A percentile compares a stretch with the other conserved stretches of the same genome.
Evolutionary conservation across 1,140 invertebrate genomes (phyloP).

Genomic region (Amphibalanus amphitrite): DNA sequence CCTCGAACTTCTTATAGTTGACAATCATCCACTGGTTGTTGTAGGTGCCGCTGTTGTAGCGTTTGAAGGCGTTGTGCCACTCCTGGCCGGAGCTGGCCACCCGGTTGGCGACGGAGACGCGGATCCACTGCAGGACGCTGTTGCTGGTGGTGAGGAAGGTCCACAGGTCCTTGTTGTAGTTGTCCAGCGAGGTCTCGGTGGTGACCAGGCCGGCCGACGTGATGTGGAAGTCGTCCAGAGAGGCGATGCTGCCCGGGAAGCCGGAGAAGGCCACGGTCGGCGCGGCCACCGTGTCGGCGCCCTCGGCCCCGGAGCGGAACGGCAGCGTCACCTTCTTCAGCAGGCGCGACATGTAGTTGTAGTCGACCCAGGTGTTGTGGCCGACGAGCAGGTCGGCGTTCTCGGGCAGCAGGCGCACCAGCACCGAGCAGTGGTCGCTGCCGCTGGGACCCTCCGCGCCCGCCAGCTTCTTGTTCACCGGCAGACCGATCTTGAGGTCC

Average conservation of each 20-base stretch:
- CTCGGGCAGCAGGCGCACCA: constrained; percentile 38
- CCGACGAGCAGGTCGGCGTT: constrained; percentile 38
- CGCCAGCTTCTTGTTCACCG: not conserved
- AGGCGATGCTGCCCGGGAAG: constrained; percentile 70
- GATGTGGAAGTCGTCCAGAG: constrained; percentile 74
- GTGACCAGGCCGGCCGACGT: constrained; percentile 42
- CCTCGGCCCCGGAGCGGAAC: constrained; percentile 38
- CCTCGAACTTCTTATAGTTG: constrained; percentile 45
- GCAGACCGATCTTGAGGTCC: not conserved
- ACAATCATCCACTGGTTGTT: constrained; percentile 78
- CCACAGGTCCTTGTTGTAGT: constrained; percentile 44
- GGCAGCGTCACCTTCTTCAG: constrained; percentile 75
- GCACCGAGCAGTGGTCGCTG: constrained; percentile 33
- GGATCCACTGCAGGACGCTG: constrained; percentile 50
- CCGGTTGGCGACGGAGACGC: constrained; percentile 70
- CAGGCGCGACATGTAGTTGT: constrained; percentile 68
- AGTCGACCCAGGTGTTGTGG: constrained; percentile 53
- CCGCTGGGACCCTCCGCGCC: not conserved
- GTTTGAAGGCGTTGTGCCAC: constrained; percentile 44
- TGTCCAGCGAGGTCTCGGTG: constrained; percentile 54
- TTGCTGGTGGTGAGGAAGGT: constrained; percentile 33
- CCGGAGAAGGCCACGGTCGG: constrained; percentile 57
- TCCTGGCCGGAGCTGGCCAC: constrained; percentile 46
- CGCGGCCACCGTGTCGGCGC: constrained; percentile 37
- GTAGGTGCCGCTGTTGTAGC: constrained; percentile 61